These are phyloP conservation scores for Cheiracanthium punctorium DNA, from an alignment of 2,888 invertebrate genomes.

Conservation along the genomic window DNA sequence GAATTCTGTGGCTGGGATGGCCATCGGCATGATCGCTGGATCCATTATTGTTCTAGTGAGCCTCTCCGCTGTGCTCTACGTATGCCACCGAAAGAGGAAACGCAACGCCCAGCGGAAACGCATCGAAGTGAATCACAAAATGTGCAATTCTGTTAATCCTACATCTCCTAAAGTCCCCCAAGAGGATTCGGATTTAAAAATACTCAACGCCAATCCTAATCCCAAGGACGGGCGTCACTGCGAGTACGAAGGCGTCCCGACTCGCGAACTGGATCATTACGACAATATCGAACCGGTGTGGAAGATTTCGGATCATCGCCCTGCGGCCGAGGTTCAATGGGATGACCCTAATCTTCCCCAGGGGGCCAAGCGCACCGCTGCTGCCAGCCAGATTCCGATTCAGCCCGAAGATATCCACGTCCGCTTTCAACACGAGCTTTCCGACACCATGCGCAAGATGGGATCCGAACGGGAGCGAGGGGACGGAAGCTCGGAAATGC, in stretches of 20 bases:
- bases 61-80: slow-evolving; percentile 54
- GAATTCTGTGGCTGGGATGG: slow-evolving; percentile 66
- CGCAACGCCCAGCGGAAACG: slow-evolving; percentile 56
- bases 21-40: slow-evolving; percentile 66
- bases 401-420: slow-evolving; percentile 60
- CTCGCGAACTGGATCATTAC: slow-evolving; percentile 60
- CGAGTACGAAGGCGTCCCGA: slow-evolving; percentile 64
- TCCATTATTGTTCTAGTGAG: slow-evolving; percentile 60
- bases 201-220: slow-evolving; percentile 59
- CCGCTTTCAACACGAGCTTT: slow-evolving; percentile 68
- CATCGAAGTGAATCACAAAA: slow-evolving; percentile 63
- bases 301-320: slow-evolving; percentile 66
- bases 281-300: slow-evolving; percentile 64
- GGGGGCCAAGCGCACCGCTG: slow-evolving; percentile 36
- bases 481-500: slow-evolving; percentile 70
- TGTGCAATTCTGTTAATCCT: slow-evolving; percentile 56
- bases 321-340: slow-evolving; percentile 54
- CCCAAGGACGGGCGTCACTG: slow-evolving; percentile 47
- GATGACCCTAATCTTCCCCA: slow-evolving; percentile 54
- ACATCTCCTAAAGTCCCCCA: slow-evolving; percentile 54
- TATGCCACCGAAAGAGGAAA: slow-evolving; percentile 56
- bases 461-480: slow-evolving; percentile 61
- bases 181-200: slow-evolving; percentile 65
- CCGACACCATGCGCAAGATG: slow-evolving; percentile 58
- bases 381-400: slow-evolving; percentile 39